Base-by-base conservation (phyloP, 1,140 invertebrate species). In the Chymomyza costata region DNA sequence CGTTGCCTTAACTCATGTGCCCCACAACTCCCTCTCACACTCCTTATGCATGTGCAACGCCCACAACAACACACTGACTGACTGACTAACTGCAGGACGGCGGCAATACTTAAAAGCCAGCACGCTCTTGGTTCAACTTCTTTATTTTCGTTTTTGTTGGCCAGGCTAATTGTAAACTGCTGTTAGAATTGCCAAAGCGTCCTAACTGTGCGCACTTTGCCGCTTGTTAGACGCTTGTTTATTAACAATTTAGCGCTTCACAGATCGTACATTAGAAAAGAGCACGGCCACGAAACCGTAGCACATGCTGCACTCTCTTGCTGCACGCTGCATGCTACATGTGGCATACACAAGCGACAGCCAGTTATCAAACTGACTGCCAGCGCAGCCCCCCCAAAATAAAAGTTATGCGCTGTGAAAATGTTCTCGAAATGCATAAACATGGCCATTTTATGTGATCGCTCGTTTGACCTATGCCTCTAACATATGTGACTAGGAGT, bases 141-240 rank as follows among this genome's bases (percentile, higher is more conserved):
- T 25, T 5, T 25, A 3, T 25, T 25, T 5, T 5, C 21, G 3
- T 25, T 25, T n/a, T 76, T 61, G 39, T 56, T 31, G 18, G 51
- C 39, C 39, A 51, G 56, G 56, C 71, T 76, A 76, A 76, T 76
- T 76, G 71, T 76, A 76, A 76, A 76, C 71, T 76, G 73, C 64
- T 76, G 71, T 71, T 71, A 55, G 71, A 58, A 52, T 61, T 54
- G 60, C 62, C 8, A 8, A 3, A 25, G 21, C 21, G 21, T n/a
- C n/a, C 63, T 71, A 76, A 76, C 71, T 66, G 71, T 59, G 66
- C n/a, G n/a, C n/a, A n/a, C n/a, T n/a, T n/a, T n/a, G n/a, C n/a
- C n/a, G 71, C 71, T 76, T 76, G 71, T 76, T 76, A 78, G 58
- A 45, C 62, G 73, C 73, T 76, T 78, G 71, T 78, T 76, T 76